Conservation (phyloP, 2,797 vertebrate genomes). For the Acanthopagrus latus region DNA sequence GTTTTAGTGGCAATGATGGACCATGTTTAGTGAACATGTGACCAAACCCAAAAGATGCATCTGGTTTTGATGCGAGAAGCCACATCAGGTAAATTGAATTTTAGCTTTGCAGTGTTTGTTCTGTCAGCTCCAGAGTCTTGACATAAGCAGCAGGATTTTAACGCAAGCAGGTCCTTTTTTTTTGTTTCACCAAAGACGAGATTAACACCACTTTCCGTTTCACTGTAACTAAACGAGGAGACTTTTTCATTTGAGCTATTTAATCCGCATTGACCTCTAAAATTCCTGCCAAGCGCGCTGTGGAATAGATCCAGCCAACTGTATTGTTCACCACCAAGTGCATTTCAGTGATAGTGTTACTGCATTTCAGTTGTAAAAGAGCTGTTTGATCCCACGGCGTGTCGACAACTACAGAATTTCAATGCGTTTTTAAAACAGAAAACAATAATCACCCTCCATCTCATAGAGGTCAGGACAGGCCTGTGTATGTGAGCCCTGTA, state of each 20-base stretch:
- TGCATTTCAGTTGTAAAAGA: constrained; percentile 23
- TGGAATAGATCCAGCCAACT: constrained; percentile 58
- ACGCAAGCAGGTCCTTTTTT: constrained; percentile 22
- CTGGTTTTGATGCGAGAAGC: not conserved
- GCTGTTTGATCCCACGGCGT: constrained; percentile 50
- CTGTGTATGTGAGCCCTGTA: not conserved
- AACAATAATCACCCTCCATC: constrained; percentile 25
- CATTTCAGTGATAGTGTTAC: constrained; percentile 53
- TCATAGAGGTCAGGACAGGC: not conserved
- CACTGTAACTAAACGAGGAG: constrained; percentile 51
- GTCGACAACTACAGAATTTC: constrained; percentile 35
- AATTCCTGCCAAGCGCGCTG: constrained; percentile 41
- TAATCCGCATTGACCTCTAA: constrained; percentile 68
- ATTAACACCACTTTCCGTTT: constrained; percentile 44
- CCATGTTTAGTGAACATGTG: constrained; percentile 10
- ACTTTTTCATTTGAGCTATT: constrained; percentile 62
- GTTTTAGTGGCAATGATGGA: constrained; percentile 45
- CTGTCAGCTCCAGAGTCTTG: constrained; percentile 34
- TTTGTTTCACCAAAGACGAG: constrained; percentile 32
- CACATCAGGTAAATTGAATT: constrained; percentile 49
- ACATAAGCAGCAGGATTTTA: constrained; percentile 39
- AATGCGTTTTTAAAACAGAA: constrained; percentile 5
- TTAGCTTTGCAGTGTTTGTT: constrained; percentile 1
- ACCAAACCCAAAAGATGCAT: constrained; percentile 10
- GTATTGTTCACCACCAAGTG: constrained; percentile 64